Conservation (phyloP, 2,888 invertebrate genomes). For the Drosophila sordidula region DNA sequence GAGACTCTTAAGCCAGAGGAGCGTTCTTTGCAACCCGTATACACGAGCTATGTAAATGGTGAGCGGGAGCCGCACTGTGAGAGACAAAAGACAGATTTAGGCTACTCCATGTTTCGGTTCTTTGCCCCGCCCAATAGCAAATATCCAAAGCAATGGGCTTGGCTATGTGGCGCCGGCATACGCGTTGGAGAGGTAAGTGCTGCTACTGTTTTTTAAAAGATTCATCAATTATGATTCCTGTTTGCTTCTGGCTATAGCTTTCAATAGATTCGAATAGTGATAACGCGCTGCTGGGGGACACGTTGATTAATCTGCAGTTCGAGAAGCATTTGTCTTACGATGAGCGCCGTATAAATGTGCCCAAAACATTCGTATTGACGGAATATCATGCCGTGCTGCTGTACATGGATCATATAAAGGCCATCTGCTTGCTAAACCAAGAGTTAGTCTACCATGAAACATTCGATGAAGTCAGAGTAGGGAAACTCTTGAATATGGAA, state of each 20-base stretch:
- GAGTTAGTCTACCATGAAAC: constrained; percentile 94
- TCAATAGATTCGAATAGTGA: constrained; percentile 50
- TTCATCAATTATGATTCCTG: neutral
- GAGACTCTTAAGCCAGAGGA: constrained; percentile 91
- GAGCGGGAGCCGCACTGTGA: constrained; percentile 86
- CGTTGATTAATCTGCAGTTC: constrained; percentile 67
- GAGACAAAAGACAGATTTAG: constrained; percentile 90
- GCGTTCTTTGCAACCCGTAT: constrained; percentile 86
- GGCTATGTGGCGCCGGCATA: constrained; percentile 94
- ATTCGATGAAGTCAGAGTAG: constrained; percentile 90
- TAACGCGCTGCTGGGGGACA: constrained; percentile 61
- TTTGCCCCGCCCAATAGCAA: constrained; percentile 89
- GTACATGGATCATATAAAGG: constrained; percentile 93
- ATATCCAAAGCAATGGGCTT: constrained; percentile 92
- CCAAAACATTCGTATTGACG: constrained; percentile 92
- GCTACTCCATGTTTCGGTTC: constrained; percentile 92
- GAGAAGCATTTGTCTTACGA: constrained; percentile 77
- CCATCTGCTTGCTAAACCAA: constrained; percentile 93
- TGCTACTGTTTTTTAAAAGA: neutral
- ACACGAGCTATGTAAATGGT: constrained; percentile 73
- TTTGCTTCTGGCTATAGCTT: constrained; percentile 31
- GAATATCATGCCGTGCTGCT: constrained; percentile 95
- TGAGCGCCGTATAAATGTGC: constrained; percentile 85
- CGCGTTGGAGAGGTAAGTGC: constrained; percentile 90
- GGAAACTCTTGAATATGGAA: constrained; percentile 91